Base-by-base conservation (phyloP, 2,888 invertebrate genomes). In the Aleiodes alternator region DNA sequence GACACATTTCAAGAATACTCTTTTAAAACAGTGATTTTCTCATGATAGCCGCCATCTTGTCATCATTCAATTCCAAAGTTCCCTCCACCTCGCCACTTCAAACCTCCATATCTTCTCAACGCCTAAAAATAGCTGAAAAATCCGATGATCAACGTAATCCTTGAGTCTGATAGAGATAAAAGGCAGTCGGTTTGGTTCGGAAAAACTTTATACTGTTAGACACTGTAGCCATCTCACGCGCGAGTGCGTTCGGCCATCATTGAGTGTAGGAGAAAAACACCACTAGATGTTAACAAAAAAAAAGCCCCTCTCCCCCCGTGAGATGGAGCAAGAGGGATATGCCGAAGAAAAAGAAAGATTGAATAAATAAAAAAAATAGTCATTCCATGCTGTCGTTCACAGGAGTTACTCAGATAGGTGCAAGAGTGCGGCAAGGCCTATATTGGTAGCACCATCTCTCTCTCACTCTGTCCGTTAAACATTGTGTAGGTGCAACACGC, bases 401-500 rank as follows among this genome's bases (percentile, higher is more conserved):
- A 23, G 48, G 43, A 9, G 48, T 43, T 48, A 43, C 64, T 64
- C 64, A 48, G 59, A 31, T 34, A 64, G 64, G 64, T 64, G 64
- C 43, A 23, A 43, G 64, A 43, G 64, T 48, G 64, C 43, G 43
- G 64, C 14, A 64, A 64, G 64, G 64, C 64, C 64, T 64, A 64
- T 64, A 43, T 48, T 85, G 87, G 76, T 51, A 68, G 68, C 51
- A 68, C 51, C 2, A 1, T 23, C 23, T 23, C 23, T 23, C 23
- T 23, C 2, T 23, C 23, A 2, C 23, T 23, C 23, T 68, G 68
- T n/a, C 68, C 68, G 51, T 50, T 68, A 68, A 68, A 68, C 68
- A 68, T 34, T 68, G 51, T 68, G 51, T 68, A 31, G 48, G 66
- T 50, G 29, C 11, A 80, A 89, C 23, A 23, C 88, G 89, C 86